Conservation (phyloP, 2,797 vertebrate genomes). For the Dendrocincla tyrannina region DNA sequence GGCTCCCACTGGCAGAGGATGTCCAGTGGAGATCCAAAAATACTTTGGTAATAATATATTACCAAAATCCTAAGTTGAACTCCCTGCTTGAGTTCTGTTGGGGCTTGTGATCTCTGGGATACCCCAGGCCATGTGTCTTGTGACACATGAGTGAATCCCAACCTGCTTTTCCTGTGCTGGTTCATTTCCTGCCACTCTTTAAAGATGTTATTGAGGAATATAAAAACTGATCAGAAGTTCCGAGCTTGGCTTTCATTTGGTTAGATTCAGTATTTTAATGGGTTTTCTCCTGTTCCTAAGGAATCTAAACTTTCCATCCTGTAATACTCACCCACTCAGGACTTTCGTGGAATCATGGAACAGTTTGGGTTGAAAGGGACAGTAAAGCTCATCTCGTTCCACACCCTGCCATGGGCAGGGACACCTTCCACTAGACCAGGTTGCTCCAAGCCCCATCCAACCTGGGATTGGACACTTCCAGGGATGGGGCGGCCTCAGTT, state of each 20-base stretch:
- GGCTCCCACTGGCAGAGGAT: neutral
- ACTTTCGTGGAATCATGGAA: neutral
- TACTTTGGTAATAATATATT: neutral
- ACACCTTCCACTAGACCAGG: accelerated
- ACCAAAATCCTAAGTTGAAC: neutral
- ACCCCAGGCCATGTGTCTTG: neutral
- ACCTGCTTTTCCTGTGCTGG: neutral
- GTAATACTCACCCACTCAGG: neutral
- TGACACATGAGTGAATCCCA: neutral
- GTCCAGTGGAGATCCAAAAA: neutral
- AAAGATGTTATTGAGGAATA: neutral
- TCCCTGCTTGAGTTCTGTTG: neutral
- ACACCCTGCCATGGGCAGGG: neutral
- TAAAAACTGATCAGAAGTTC: neutral
- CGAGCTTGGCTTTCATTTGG: neutral
- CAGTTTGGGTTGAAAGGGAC: neutral
- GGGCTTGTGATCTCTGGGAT: neutral
- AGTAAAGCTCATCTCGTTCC: neutral
- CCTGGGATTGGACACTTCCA: neutral
- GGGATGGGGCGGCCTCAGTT: neutral
- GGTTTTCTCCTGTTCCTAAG: neutral
- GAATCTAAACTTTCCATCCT: neutral
- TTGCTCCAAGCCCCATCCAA: accelerated
- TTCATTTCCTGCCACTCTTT: neutral
- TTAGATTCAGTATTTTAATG: neutral